Evolutionary conservation across 2,888 invertebrate genomes (phyloP), one percentile per base, ranked within the genome.

Genomic region (Temnothorax ravouxi): DNA sequence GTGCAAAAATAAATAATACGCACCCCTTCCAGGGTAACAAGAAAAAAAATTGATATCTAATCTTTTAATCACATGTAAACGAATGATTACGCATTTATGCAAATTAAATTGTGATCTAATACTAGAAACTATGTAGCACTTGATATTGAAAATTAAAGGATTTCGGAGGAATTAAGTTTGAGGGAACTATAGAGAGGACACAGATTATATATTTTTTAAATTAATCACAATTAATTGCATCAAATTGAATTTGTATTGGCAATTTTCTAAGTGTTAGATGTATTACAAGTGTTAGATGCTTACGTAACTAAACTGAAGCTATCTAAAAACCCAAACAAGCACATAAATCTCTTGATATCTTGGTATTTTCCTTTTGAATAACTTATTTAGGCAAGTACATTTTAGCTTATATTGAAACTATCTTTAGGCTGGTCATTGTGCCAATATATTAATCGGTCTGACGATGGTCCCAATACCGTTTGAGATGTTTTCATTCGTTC

Each of bases 241-340:
- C 29, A 34, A 34, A 71, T 54, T 56, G 9, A 0, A 69, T 50
- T 34, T 50, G 6, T n/a, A 50, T 50, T 29, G 25, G 2, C n/a
- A 34, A 47, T 69, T 69, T 69, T 29, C 13, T 69, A 18, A 47
- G 29, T 5, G 21, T 52, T 8, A 25, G 21, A 44, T 44, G 34
- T 34, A 34, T 69, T 29, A 29, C 29, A 29, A 47, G 18, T 11
- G 15, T 54, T 9, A 25, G 8, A 61, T 61, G 21, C 21, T 67
- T 67, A 47, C 29, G 66, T 11, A 67, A 67, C 47, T 2, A 38
- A 71, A 71, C n/a, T 50, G n/a, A 67, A 69, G 25, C n/a, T 67
- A 67, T 34, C 21, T 34, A 15, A 69, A 69, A 29, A 29, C 47
- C 47, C 29, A 3, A 69, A 29, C 1, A 41, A 41, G 1, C 21